Conservation (phyloP, 2,888 invertebrate genomes). For the Xanthia icteritia region DNA sequence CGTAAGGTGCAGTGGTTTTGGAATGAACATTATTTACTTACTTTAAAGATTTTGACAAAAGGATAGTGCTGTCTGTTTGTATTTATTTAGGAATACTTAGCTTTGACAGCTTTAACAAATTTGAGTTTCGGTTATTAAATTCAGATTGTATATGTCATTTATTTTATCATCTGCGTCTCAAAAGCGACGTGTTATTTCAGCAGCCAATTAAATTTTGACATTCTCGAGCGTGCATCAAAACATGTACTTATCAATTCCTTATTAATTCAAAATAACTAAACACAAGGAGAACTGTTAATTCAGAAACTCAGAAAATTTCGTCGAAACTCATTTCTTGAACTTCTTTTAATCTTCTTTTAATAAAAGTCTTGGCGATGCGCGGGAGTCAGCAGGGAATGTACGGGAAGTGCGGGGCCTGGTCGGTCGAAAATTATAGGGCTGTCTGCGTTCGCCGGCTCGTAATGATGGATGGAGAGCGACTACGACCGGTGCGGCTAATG, state of each 20-base stretch:
- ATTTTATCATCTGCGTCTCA: conserved; percentile 48
- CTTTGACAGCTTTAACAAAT: conserved; percentile 9
- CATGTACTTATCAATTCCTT: conserved; percentile 53
- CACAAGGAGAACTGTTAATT: conserved; percentile 70
- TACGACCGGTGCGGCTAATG: conserved; percentile 79
- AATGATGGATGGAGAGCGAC: conserved; percentile 86
- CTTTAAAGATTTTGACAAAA: background rate
- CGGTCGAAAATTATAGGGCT: conserved; percentile 87
- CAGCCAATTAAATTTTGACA: conserved; percentile 53
- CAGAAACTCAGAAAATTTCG: conserved; percentile 77
- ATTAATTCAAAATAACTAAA: conserved; percentile 63
- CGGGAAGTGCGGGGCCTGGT: conserved; percentile 69
- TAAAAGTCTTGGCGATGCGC: conserved; percentile 73
- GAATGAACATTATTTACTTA: conserved; percentile 5
- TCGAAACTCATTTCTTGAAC: conserved; percentile 82
- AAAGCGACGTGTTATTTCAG: conserved; percentile 30
- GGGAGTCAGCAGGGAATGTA: conserved; percentile 64
- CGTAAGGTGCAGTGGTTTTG: background rate
- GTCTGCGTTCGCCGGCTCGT: conserved; percentile 80
- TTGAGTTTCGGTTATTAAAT: conserved; percentile 10
- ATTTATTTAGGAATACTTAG: conserved; percentile 36
- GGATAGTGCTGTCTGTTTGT: conserved; percentile 1
- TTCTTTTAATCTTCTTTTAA: conserved; percentile 87
- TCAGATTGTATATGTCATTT: conserved; percentile 12
- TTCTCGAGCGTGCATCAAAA: conserved; percentile 36